Evolutionary conservation across 1,140 invertebrate species (phyloP).

Genomic region (Apolygus lucorum): DNA sequence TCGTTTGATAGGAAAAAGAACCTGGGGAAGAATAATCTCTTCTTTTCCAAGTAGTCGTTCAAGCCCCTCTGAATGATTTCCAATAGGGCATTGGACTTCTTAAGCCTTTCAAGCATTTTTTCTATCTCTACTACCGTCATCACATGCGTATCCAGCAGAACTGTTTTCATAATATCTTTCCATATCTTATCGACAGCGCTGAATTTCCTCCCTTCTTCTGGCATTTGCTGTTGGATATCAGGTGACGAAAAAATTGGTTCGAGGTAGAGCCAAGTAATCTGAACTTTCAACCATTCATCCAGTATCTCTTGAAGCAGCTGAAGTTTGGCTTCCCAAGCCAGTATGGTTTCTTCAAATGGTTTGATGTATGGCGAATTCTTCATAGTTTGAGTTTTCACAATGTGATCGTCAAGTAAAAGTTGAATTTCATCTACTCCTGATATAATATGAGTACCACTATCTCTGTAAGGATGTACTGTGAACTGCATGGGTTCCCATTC

Average conservation of each 20-base stretch:
- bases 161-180: constrained; percentile 89
- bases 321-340: constrained; percentile 73
- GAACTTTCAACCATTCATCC: constrained; percentile 93
- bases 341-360: constrained; percentile 74
- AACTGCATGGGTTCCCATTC: constrained; percentile 89
- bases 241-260: constrained; percentile 96
- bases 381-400: constrained; percentile 96
- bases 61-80: constrained; percentile 87
- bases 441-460: constrained; percentile 85
- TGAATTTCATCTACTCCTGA: constrained; percentile 92
- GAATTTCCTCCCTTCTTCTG: constrained; percentile 76
- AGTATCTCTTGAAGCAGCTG: constrained; percentile 79
- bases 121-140: constrained; percentile 81
- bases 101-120: constrained; percentile 83
- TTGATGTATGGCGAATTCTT: constrained; percentile 94
- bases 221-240: constrained; percentile 92
- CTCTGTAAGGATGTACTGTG: constrained; percentile 62
- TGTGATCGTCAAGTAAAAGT: constrained; percentile 88
- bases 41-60: constrained; percentile 92
- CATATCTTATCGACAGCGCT: constrained; percentile 90
- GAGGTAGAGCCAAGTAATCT: constrained; percentile 93
- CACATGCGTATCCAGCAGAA: constrained; percentile 66
- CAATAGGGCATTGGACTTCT: constrained; percentile 77
- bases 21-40: constrained; percentile 84
- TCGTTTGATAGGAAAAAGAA: constrained; percentile 98